These are phyloP conservation scores for Nezara viridula DNA, from an alignment of 2,888 invertebrate genomes.

Conservation along the genomic window DNA sequence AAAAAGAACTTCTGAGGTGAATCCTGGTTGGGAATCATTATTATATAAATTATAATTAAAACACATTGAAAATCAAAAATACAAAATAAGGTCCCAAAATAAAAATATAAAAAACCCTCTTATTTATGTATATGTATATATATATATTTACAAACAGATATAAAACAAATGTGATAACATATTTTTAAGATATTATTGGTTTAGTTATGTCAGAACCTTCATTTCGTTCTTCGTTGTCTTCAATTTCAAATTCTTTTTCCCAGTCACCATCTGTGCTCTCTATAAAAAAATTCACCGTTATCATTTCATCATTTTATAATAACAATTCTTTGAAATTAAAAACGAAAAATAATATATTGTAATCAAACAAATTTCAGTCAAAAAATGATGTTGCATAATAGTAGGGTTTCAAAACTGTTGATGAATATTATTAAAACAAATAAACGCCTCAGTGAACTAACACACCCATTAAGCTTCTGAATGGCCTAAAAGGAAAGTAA, in stretches of 20 bases:
- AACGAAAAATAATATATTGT: too few species aligned
- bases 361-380: too few species aligned
- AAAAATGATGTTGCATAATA: too few species aligned
- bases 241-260: conserved; percentile 75
- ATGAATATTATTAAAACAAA: too few species aligned
- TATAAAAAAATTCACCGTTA: conserved; percentile 57
- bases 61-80: not conserved
- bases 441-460: too few species aligned
- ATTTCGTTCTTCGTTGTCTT: conserved; percentile 63
- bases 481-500: too few species aligned
- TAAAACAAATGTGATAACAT: not conserved
- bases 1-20: not conserved
- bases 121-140: not conserved
- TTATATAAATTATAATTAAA: not conserved
- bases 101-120: not conserved
- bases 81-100: not conserved
- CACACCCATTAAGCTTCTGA: too few species aligned
- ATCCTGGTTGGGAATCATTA: not conserved
- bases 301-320: not conserved
- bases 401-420: too few species aligned
- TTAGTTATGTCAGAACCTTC: conserved; percentile 47
- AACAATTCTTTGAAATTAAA: not conserved
- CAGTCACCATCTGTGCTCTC: conserved; percentile 71
- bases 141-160: conserved; percentile 2
- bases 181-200: not conserved